Base-by-base conservation (phyloP, 1,140 invertebrate genomes). In the Ruditapes philippinarum region DNA sequence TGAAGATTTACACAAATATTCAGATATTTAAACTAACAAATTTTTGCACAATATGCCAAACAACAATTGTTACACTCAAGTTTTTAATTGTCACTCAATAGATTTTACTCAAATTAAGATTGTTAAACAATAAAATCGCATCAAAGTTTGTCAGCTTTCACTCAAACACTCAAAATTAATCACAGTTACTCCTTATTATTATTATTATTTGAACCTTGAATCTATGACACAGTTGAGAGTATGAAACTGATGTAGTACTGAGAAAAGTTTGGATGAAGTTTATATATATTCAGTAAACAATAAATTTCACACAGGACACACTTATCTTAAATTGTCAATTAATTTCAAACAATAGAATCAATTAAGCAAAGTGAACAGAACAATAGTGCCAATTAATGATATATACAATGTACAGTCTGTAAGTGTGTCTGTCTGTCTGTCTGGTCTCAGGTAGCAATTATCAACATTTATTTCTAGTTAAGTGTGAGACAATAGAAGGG, bases 371-470 rank as follows among this genome's bases (percentile, higher is more conserved):
- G 42, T 74, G 54, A 19, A 74, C 2, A 76, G 60, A 11, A 85
- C 68, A 85, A 85, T 54, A 57, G 31, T 78, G 70, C 22, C 33
- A 68, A 78, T 68, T 62, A 87, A 79, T n/a, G 11, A 22, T 25
- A n/a, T 70, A 73, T n/a, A 7, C 17, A 19, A 28, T 40, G 31
- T n/a, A 19, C 45, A 11, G 49, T 76, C 22, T 76, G 70, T 1
- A 60, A 76, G 70, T 86, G 83, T 86, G 83, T 51, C 45, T 60
- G 65, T 86, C 68, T 74, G 70, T 54, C 42, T 74, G 68, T 28
- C 45, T n/a, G n/a, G n/a, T n/a, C n/a, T n/a, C 42, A 45, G 42
- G 42, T 45, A n/a, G n/a, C n/a, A 45, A 45, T 45, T 45, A 45
- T 25, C 22, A 28, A 9, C 25, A 62, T 62, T 45, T 36, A 33